A percentile compares a stretch with the other conserved stretches of the same genome.
phyloP scores from a whole-genome alignment of 2,113 vertebrate species.

The Spheniscus mendiculus region DNA sequence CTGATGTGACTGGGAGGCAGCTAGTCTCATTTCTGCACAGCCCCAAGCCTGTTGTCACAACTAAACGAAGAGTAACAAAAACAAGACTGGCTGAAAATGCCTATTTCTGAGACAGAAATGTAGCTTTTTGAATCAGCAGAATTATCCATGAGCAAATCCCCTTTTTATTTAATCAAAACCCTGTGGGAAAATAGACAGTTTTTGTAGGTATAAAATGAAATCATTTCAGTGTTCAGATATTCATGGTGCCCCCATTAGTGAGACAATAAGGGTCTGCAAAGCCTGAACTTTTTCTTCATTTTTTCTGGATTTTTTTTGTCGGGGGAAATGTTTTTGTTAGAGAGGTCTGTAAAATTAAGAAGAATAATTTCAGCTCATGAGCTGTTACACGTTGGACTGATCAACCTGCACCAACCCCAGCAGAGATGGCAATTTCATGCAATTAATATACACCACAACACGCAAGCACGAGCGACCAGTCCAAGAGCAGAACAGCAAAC shows the following conservation, averaged over 20 bases:
- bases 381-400: neutral
- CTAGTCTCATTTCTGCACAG: neutral
- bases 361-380: neutral
- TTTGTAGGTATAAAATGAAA: neutral
- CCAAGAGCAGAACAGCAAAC: neutral
- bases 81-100: neutral
- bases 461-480: neutral
- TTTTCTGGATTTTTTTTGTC: neutral
- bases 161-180: neutral
- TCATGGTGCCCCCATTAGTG: accelerated
- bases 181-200: neutral
- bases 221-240: neutral
- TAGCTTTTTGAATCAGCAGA: neutral
- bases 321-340: neutral
- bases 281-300: neutral
- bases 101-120: neutral
- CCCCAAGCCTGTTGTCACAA: neutral
- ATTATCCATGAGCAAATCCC: neutral
- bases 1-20: neutral
- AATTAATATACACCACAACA: neutral
- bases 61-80: neutral
- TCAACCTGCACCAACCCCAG: neutral
- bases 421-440: slow-evolving; percentile 12
- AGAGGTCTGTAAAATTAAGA: neutral
- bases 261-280: neutral